phyloP scores from a whole-genome alignment of 2,797 vertebrate species.

The Oryzias dopingdopingensis region DNA sequence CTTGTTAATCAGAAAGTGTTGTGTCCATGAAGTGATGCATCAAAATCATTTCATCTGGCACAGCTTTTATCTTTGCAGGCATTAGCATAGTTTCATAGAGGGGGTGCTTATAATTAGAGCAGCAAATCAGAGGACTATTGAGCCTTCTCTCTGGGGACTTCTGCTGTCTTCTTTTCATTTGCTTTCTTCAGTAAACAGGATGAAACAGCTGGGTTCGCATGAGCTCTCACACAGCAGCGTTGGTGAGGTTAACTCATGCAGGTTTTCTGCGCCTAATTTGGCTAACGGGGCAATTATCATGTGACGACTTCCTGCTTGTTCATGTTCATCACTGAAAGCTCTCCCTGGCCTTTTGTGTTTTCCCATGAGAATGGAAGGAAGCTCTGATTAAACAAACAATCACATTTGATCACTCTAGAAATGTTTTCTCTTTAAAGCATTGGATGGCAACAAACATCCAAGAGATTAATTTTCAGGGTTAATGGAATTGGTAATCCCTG shows the following conservation, averaged over 20 bases:
- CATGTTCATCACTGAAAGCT: conserved; percentile 56
- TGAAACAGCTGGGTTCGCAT: conserved; percentile 71
- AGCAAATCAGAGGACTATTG: conserved; percentile 39
- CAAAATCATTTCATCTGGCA: conserved; percentile 47
- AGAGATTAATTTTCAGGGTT: conserved; percentile 70
- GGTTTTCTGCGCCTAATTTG: conserved; percentile 60
- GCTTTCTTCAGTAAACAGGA: conserved; percentile 68
- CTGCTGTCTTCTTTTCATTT: conserved; percentile 56
- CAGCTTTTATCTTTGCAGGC: conserved; percentile 41
- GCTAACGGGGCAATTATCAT: conserved; percentile 59
- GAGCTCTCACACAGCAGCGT: conserved; percentile 30
- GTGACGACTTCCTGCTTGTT: conserved; percentile 55
- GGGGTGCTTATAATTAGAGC: conserved; percentile 47
- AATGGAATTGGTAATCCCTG: conserved; percentile 52
- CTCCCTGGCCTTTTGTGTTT: conserved; percentile 47
- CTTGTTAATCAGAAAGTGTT: conserved; percentile 59
- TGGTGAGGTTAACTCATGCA: conserved; percentile 63
- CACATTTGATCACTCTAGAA: conserved; percentile 60
- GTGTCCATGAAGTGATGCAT: conserved; percentile 44
- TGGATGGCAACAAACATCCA: conserved; percentile 46
- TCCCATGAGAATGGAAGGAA: conserved; percentile 59
- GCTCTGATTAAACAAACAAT: conserved; percentile 72
- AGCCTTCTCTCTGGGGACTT: conserved; percentile 62
- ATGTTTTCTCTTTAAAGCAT: conserved; percentile 51
- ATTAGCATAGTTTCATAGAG: conserved; percentile 61